Base-by-base conservation (phyloP, 1,140 invertebrate species). In the Uloborus diversus region DNA sequence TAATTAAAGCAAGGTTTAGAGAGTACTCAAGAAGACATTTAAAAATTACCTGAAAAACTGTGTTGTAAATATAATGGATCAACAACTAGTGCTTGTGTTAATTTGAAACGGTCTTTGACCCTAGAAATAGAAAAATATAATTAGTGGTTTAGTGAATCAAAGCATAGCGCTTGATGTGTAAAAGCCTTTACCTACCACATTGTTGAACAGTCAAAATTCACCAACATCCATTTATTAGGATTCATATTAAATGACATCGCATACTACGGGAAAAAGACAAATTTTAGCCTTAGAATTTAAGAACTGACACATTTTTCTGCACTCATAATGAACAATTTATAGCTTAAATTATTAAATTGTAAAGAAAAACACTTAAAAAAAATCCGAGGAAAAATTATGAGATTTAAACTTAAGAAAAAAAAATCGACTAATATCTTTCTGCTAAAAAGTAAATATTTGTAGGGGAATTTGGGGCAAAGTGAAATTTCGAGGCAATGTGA, bases 51-150 rank as follows among this genome's bases (percentile, higher is more conserved):
- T 66, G 94, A 96, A 87, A 97, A 97, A 80, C 94, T 96, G 87
- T 99, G 98, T 85, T 99, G 96, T 9, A 99, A 90, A 87, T 99
- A 99, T 2, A 99, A 88, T 1, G 98, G 98, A 89, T 99, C 97
- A 2, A 99, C 98, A 9, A 97, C 94, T 73, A 99, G 87, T 0
- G 97, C 96, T 68, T 94, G 93, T 3, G 96, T 99, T 53, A 99
- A 88, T 81, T 94, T 91, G 79, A 96, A 93, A 73, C 94, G 89
- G 86, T 97, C 94, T 73, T 91, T 90, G 3, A 99, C 97, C 91
- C 90, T 91, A 78, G 49, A 82, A 81, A 75, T 33, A 33, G 1
- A 20, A 51, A 33, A 23, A 65, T 30, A 25, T 11, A 56, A 28
- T 17, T 62, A 9, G 20, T 13, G 17, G 49, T 66, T 66, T 53